Evolutionary conservation across 1,140 invertebrate genomes (phyloP), one percentile per base, ranked within the genome.

Genomic region (Saccostrea cuccullata): DNA sequence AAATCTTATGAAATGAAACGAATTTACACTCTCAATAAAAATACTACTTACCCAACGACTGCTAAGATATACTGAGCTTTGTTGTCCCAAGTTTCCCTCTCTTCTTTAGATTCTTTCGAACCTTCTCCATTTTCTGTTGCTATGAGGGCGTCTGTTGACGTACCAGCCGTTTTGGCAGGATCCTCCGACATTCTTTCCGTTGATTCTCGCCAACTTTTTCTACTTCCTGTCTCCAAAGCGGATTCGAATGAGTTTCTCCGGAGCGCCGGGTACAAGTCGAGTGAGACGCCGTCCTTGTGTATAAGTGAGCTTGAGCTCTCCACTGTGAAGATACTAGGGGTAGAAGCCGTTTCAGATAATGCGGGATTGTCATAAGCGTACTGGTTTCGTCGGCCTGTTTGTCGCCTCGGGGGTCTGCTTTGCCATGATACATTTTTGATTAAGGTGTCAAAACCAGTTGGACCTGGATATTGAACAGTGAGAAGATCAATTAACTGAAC

Each of bases 1-100:
- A 47, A 8, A 47, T 5, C 47, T 5, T 47, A 47, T 47, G 5
- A 8, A 47, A 8, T 6, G 47, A 8, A 47, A 0, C 47, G 6
- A 47, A 8, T 36, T 36, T 36, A 36, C 1, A 11, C 23, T 67
- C 15, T 17, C 20, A 23, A 12, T 26, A 73, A 77, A 47, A 77
- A 4, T 30, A 77, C 0, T n/a, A 77, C 70, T 77, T 11, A 77
- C 9, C 94, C 94, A 23, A 96, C 92, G 9, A 95, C 91, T 2
- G 95, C 95, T 11, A 96, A 89, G 23, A 96, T 92, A 90, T 95
- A 96, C 86, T 96, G 95, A 23, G 86, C 90, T 70, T 90, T 91
- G 36, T 92, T 92, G 55, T 92, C 91, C 91, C 91, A 92, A 0
- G 90, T 87, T 40, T 91, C 91, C 30, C 91, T 84, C 47, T 90